Evolutionary conservation across 2,888 invertebrate species (phyloP), one percentile per base, ranked within the genome.

Genomic region (Drosophila tanythrix): DNA sequence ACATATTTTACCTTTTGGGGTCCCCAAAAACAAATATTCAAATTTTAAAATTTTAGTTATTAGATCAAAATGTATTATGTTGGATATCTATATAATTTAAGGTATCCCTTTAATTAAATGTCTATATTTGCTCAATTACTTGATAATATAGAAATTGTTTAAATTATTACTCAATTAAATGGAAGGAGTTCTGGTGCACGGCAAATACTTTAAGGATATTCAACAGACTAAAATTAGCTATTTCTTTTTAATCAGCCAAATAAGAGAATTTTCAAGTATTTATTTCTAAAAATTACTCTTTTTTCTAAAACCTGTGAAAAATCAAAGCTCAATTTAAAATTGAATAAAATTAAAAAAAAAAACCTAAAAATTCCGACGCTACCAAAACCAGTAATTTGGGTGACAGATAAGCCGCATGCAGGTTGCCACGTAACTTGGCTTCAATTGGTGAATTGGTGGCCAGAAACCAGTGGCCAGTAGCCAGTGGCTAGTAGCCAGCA

Each of bases 361-460:
- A 62, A n/a, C n/a, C 71, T 64, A 51, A 67, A 60, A 74, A 77
- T 63, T 71, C 11, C 62, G 55, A 52, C 62, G 63, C 65, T 46
- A 33, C 43, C 40, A 58, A 55, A 70, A 66, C 63, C 51, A 67
- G 59, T 67, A 61, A 46, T 36, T 68, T 65, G 56, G 21, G 40
- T 53, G 29, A 46, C 25, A 46, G 46, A 48, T 59, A 51, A 53
- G 56, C 52, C 66, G 53, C 51, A 57, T 67, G 66, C 56, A 57
- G 46, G 21, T 56, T 50, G 70, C 63, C 84, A 85, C 83, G 85
- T 85, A 78, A 52, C 67, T 66, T 69, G 62, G 57, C 58, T 65
- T 61, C 75, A 77, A 53, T 70, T 61, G 25, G 25, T 46, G 46
- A 78, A 48, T 70, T 61, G 15, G 46, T 46, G 25, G 25, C 25